A percentile compares a stretch with the other conserved stretches of the same genome.
Evolutionary conservation across 1,140 invertebrate species (phyloP).

Genomic region (Teleopsis dalmanni): DNA sequence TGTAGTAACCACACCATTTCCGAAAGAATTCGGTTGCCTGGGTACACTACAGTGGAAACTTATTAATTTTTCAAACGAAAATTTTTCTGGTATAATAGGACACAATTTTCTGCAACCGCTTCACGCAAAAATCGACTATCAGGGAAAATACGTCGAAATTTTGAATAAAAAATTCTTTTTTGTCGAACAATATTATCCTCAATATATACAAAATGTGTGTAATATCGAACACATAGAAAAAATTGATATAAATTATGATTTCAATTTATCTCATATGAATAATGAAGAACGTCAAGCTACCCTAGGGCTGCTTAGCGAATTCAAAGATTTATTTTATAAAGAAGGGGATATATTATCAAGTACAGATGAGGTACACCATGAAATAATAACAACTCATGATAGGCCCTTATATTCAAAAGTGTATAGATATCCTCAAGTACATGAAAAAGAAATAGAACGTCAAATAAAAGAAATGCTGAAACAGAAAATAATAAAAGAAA

Average conservation of each 20-base stretch:
- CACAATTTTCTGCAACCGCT: conserved; percentile 6
- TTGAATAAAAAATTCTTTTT: not conserved
- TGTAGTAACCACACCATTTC: not conserved
- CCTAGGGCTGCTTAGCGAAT: not conserved
- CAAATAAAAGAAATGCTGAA: conserved; percentile 40
- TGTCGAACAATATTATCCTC: not conserved
- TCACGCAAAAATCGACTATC: conserved; percentile 1
- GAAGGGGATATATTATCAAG: conserved; percentile 4
- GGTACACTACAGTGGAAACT: not conserved
- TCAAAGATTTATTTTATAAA: not conserved
- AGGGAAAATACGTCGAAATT: conserved; percentile 2
- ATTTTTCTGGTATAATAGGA: conserved; percentile 2
- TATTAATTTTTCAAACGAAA: not conserved
- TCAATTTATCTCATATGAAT: not conserved
- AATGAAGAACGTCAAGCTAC: not conserved
- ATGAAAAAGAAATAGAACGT: conserved; percentile 37
- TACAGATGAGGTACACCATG: conserved; percentile 15
- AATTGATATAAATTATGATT: not conserved
- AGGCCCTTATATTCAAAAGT: conserved; percentile 22
- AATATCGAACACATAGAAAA: not conserved
- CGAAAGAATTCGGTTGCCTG: not conserved
- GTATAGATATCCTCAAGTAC: conserved; percentile 37
- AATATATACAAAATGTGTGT: not conserved
- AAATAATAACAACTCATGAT: conserved; percentile 21
- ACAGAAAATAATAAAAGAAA: conserved; percentile 39